Conservation (phyloP, 2,888 invertebrate species). For the Stenolophus ochropezus region DNA sequence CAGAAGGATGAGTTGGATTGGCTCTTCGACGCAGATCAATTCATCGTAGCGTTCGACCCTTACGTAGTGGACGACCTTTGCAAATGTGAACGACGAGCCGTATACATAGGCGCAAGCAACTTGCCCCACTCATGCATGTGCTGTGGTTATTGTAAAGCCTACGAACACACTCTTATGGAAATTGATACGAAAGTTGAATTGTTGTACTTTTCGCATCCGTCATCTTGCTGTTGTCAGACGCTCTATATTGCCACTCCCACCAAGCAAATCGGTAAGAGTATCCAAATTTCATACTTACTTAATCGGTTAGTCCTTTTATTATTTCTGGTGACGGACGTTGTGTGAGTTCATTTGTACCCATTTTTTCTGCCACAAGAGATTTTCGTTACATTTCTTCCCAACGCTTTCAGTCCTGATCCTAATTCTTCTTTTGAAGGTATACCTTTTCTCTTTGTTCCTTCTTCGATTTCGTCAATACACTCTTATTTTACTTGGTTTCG, state of each 20-base stretch:
- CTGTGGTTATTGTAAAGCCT: slow-evolving; percentile 9
- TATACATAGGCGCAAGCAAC: background rate
- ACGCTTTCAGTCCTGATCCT: no score
- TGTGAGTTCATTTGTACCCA: no score
- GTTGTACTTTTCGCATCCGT: background rate
- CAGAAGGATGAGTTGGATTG: background rate
- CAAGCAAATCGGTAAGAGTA: background rate
- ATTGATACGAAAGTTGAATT: background rate
- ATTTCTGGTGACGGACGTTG: no score
- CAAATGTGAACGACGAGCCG: background rate
- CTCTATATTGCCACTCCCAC: background rate
- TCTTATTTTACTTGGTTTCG: no score
- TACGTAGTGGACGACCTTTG: slow-evolving; percentile 4
- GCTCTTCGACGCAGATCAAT: background rate
- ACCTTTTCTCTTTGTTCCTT: no score
- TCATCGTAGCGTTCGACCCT: background rate
- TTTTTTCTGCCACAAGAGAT: no score
- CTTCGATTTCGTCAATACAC: no score
- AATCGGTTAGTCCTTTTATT: no score
- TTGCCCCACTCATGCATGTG: background rate
- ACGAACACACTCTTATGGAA: background rate
- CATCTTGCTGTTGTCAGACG: slow-evolving; percentile 12
- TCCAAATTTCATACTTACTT: no score
- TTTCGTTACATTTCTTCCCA: no score
- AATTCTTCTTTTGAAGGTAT: no score